A percentile compares a stretch with the other conserved stretches of the same genome.
Evolutionary conservation across 1,140 invertebrate species (phyloP).

Genomic region (Drosophila kepulauana): DNA sequence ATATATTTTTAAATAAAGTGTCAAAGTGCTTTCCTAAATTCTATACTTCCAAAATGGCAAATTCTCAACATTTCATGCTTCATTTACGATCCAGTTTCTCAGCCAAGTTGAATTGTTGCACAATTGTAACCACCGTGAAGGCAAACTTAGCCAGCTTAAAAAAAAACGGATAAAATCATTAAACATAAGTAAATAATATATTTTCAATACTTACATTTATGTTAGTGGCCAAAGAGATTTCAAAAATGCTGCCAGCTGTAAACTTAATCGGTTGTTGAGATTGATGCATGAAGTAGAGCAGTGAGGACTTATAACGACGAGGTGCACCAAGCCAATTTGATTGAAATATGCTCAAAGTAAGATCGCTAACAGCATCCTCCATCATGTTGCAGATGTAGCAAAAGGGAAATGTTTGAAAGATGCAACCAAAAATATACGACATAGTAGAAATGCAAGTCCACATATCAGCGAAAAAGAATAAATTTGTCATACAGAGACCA

Average conservation of each 20-base stretch:
- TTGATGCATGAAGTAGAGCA: neutral
- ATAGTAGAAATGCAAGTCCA: neutral
- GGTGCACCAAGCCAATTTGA: neutral
- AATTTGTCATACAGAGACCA: neutral
- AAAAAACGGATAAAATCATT: neutral
- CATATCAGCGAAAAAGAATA: neutral
- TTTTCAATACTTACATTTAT: neutral
- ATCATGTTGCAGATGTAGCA: slow-evolving; percentile 1
- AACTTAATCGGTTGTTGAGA: neutral
- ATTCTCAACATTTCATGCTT: no score
- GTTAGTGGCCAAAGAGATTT: neutral
- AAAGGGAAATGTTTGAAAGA: neutral
- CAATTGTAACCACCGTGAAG: slow-evolving; percentile 52
- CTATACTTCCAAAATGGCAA: no score
- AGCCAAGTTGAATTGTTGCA: slow-evolving; percentile 49
- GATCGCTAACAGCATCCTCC: neutral
- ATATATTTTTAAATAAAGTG: no score
- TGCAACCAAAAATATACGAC: neutral
- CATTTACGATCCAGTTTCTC: slow-evolving; percentile 18
- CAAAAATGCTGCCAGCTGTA: neutral
- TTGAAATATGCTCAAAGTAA: neutral
- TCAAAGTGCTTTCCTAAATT: no score
- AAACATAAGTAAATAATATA: neutral
- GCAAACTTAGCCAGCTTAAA: slow-evolving; percentile 43
- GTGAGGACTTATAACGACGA: neutral